Evolutionary conservation across 1,140 invertebrate species (phyloP), one percentile per base, ranked within the genome.

Genomic region (Scaptomyza montana): DNA sequence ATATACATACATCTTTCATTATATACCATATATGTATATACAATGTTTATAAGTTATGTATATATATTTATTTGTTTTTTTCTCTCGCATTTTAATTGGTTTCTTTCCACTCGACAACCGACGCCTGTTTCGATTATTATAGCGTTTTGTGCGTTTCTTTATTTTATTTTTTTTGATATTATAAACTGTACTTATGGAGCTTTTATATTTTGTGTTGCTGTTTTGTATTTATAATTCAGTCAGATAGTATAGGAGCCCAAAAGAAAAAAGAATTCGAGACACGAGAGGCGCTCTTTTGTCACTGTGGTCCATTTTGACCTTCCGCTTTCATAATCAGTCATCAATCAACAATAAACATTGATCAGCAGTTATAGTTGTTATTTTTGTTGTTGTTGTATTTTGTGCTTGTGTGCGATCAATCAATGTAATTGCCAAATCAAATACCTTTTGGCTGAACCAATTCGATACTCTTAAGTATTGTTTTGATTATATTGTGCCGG

Each of bases 21-120:
- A 66, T 59, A 66, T 66, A 66, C 45, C 50, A 68, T 56, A 55
- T 55, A 55, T 45, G 19, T 56, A 19, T 28, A 65, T 4, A 51
- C 39, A 68, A 74, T 64, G 60, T 66, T 50, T 70, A 67, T 57
- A 55, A 63, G 49, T 46, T 65, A 65, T 65, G 57, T 78, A 70
- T 36, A 16, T 16, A 16, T 16, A 16, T 16, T 1, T 16, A 16
- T 16, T 16, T 16, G 1, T 16, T 65, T 79, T 70, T 69, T 47
- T 55, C 7, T 55, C 33, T 70, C 77, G 67, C 77, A 77, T 85
- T 86, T 87, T 87, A 87, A 86, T 86, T 86, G 79, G 82, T 87
- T 87, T 87, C 84, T 87, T 87, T 89, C 82, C 82, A 87, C 78
- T 85, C 78, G 78, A 81, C 78, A 74, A 80, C 68, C 73, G 75